Evolutionary conservation across 1,140 invertebrate species (phyloP), one percentile per base, ranked within the genome.

Genomic region (Drosophila miranda): DNA sequence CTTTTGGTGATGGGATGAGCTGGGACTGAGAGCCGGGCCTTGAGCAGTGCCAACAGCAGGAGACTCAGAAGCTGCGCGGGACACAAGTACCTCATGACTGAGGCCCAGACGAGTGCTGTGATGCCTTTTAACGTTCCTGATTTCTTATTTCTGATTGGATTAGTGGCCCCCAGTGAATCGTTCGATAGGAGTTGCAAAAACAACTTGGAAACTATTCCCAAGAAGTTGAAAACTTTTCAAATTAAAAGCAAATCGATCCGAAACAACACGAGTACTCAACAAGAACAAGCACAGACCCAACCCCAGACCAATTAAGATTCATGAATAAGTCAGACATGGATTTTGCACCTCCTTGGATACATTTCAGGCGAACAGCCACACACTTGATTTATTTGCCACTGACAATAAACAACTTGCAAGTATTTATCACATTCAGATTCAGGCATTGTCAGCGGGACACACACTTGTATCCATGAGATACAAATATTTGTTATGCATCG

Each of bases 401-500:
- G 82, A 73, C 62, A 69, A 62, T 68, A 77, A 81, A 77, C 74
- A 74, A 66, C 63, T 81, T 56, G 74, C 78, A 61, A 61, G 51
- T 61, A 76, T 75, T 79, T 80, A 80, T 71, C 56, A 57, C 48
- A 79, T 80, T 80, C 53, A 75, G 62, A 79, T 80, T 80, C 53
- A 70, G 62, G 63, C 63, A 61, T 80, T 60, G 71, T 54, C 66
- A 68, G 56, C 66, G 68, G 68, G 13, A 34, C 68, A 68, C 11
- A 13, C 11, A 38, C 34, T 16, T 16, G 16, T 16, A 16, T 16
- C 76, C 64, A 69, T 58, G 69, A 68, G 53, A 71, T 60, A 73
- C 78, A 38, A 61, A 61, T 55, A 82, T 74, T 82, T 78, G 68
- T 74, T 82, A 82, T 78, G 79, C 75, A 83, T 83, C 42, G 59